Conservation (phyloP, 1,140 invertebrate genomes). For the Lerema accius region DNA sequence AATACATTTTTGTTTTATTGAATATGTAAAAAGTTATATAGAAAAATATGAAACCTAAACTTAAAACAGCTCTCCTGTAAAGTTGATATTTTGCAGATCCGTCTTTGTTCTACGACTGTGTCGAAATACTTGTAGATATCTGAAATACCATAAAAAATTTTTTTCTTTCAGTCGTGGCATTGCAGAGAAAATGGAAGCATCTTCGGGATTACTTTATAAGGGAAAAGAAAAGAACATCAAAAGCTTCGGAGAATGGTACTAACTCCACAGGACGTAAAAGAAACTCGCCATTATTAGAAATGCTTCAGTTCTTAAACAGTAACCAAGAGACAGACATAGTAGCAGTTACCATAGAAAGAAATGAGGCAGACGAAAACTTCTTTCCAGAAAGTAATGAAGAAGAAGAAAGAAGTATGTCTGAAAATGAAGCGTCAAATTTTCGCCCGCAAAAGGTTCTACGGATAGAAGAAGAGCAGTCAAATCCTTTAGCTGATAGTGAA, state of each 20-base stretch:
- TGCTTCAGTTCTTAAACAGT: background rate
- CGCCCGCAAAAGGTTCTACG: background rate
- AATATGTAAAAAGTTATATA: too few relatives aligned
- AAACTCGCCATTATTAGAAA: background rate
- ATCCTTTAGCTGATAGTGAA: background rate
- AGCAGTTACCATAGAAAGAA: background rate
- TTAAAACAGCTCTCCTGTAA: too few relatives aligned
- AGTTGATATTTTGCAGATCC: too few relatives aligned
- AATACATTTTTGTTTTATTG: too few relatives aligned
- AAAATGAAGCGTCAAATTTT: background rate
- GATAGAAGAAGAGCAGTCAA: background rate
- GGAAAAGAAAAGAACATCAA: background rate
- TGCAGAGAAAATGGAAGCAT: background rate
- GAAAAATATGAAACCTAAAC: too few relatives aligned
- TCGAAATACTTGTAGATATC: too few relatives aligned
- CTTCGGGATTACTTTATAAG: background rate
- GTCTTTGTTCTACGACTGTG: too few relatives aligned
- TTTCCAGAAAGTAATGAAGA: background rate
- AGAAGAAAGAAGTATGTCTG: background rate
- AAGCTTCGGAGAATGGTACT: background rate
- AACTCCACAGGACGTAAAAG: background rate
- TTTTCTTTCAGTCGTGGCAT: too few relatives aligned
- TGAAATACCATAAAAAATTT: too few relatives aligned
- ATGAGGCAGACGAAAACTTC: background rate
- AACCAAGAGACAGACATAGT: background rate